Conservation (phyloP, 2,888 invertebrate genomes). For the Mythimna lalbum region DNA sequence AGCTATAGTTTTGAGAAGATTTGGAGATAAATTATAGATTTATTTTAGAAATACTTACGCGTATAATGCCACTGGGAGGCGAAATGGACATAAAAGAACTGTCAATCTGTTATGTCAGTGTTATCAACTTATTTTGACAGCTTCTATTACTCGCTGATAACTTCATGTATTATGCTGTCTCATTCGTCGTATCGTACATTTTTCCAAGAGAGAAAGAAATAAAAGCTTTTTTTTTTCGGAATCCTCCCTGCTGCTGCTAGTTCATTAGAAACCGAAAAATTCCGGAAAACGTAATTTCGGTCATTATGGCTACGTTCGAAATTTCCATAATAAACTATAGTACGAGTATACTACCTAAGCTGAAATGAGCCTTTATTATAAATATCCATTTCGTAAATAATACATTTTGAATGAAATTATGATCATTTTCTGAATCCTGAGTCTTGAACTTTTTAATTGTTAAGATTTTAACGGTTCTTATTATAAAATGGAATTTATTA, state of each 20-base stretch:
- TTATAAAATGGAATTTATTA: too few species aligned
- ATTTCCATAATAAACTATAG: too few species aligned
- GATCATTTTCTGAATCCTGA: too few species aligned
- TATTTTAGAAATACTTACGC: conserved; percentile 91
- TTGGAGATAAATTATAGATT: conserved; percentile 71
- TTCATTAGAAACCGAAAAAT: not conserved
- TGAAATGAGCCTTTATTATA: too few species aligned
- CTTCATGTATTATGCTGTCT: conserved; percentile 20
- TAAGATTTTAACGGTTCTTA: too few species aligned
- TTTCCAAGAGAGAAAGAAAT: conserved; percentile 1
- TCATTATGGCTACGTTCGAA: too few species aligned
- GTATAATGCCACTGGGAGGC: conserved; percentile 95
- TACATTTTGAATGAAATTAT: too few species aligned
- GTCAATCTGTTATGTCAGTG: conserved; percentile 69
- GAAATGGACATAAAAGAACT: conserved; percentile 83
- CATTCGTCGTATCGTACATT: not conserved
- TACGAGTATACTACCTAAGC: too few species aligned
- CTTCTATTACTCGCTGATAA: not conserved
- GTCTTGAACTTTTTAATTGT: too few species aligned
- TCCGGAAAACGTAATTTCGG: not conserved
- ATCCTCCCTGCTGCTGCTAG: too few species aligned
- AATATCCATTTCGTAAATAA: too few species aligned
- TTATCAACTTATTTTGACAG: conserved; percentile 55
- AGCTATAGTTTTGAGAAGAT: conserved; percentile 18
- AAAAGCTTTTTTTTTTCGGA: not conserved